phyloP scores from a whole-genome alignment of 2,888 invertebrate genomes.

The Chymomyza caudatula region DNA sequence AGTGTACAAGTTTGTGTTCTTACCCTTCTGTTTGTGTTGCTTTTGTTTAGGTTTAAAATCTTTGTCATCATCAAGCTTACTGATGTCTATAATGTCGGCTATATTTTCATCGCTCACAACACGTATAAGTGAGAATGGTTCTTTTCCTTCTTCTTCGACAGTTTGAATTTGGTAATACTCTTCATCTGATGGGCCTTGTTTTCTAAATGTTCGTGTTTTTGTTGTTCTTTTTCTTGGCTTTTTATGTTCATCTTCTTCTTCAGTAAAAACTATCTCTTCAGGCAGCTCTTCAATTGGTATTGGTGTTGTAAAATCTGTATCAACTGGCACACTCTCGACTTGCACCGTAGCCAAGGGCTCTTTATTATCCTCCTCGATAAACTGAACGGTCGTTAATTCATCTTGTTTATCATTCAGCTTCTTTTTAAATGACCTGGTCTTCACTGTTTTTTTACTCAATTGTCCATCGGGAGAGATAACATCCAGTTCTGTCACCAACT shows the following conservation, averaged over 20 bases:
- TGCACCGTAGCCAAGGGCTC: constrained; percentile 70
- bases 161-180: constrained; percentile 79
- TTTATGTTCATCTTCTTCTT: constrained; percentile 73
- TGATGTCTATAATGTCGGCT: constrained; percentile 75
- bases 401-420: constrained; percentile 75
- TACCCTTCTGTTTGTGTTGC: constrained; percentile 74
- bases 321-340: constrained; percentile 67
- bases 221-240: constrained; percentile 75
- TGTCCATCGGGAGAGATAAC: constrained; percentile 71
- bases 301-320: constrained; percentile 60
- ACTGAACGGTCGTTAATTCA: constrained; percentile 77
- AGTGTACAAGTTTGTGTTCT: constrained; percentile 68
- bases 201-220: constrained; percentile 79
- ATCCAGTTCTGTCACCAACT: constrained; percentile 73
- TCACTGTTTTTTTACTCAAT: constrained; percentile 70
- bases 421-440: constrained; percentile 75
- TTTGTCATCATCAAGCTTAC: constrained; percentile 74
- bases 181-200: constrained; percentile 71
- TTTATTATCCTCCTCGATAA: constrained; percentile 73
- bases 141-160: constrained; percentile 78
- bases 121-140: constrained; percentile 77
- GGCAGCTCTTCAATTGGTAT: constrained; percentile 74
- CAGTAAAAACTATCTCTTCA: constrained; percentile 71
- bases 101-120: constrained; percentile 76
- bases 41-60: constrained; percentile 68